phyloP scores from a whole-genome alignment of 2,113 vertebrate genomes.

The Nesoenas mayeri region DNA sequence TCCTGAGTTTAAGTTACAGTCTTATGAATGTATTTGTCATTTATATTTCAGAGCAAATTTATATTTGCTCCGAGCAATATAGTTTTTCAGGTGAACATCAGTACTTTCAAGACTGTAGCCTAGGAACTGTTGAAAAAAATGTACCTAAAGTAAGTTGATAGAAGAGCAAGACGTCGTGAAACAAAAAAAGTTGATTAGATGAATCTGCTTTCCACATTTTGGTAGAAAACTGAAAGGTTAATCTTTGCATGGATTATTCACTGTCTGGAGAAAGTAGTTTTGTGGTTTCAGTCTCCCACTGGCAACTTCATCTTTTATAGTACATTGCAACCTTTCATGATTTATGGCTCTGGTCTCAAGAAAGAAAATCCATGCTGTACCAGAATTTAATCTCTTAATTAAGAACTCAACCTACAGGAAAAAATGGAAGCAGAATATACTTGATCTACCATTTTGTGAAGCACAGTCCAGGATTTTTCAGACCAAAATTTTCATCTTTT shows the following conservation, averaged over 20 bases:
- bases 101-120: not conserved
- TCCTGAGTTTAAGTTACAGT: not conserved
- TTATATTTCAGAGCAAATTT: not conserved
- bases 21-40: not conserved
- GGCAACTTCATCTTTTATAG: not conserved
- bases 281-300: not conserved
- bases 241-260: not conserved
- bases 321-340: not conserved
- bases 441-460: not conserved
- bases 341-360: not conserved
- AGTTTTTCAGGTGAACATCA: not conserved
- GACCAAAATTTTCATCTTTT: not conserved
- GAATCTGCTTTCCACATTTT: not conserved
- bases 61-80: not conserved
- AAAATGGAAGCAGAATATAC: not conserved
- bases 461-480: not conserved
- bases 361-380: not conserved
- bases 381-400: not conserved
- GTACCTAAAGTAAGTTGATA: not conserved
- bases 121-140: not conserved
- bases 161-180: not conserved
- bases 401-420: not conserved
- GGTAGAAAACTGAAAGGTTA: not conserved
- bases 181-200: not conserved
- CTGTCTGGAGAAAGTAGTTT: not conserved